Percentiles rank a stretch among this genome's conserved stretches.
phyloP scores from a whole-genome alignment of 2,113 vertebrate species.

The Bos indicus region DNA sequence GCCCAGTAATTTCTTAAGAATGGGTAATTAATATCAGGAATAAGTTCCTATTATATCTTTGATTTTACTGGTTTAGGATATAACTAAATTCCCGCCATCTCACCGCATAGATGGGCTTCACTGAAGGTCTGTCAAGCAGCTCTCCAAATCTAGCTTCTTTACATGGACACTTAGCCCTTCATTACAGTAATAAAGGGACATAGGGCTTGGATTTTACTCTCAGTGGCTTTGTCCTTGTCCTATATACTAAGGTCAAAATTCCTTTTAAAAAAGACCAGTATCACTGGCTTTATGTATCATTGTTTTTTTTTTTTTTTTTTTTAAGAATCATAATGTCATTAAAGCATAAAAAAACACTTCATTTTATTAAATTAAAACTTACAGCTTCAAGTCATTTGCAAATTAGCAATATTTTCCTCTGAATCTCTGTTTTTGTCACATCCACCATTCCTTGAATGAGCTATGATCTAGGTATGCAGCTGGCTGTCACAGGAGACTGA shows the following conservation, averaged over 20 bases:
- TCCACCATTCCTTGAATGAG: background rate
- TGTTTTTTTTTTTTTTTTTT: background rate
- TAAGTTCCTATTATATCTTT: background rate
- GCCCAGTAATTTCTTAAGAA: background rate
- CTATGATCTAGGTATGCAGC: background rate
- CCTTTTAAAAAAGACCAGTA: background rate
- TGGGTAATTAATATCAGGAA: background rate
- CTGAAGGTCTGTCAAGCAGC: background rate
- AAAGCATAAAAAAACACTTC: background rate
- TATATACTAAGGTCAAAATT: background rate
- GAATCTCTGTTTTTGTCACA: background rate
- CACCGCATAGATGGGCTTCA: background rate
- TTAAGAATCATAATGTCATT: background rate
- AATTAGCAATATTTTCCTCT: background rate
- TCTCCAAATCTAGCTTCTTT: background rate
- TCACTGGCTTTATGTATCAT: background rate
- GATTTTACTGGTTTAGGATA: background rate
- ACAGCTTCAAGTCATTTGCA: background rate
- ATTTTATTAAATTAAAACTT: background rate
- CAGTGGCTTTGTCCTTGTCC: background rate
- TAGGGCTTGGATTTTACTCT: background rate
- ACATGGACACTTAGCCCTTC: accelerated
- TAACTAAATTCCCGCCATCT: background rate
- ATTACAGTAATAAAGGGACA: background rate
- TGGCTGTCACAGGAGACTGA: no score